Base-by-base conservation (phyloP, 1,140 invertebrate species). In the Bradynema listronoti region DNA sequence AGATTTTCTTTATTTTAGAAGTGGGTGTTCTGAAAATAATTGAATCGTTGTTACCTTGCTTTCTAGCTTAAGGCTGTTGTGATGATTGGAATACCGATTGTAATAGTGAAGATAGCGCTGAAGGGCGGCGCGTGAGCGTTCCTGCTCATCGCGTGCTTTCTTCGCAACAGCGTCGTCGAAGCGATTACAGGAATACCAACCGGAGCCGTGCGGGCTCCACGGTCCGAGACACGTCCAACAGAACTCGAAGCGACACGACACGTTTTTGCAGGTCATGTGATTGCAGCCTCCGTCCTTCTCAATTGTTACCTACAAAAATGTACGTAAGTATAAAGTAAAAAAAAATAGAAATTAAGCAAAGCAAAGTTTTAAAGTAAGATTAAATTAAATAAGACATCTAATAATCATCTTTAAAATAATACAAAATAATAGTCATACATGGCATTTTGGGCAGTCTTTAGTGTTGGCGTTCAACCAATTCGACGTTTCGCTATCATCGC, bases 391-490 rank as follows among this genome's bases (percentile, higher is more conserved):
- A 9, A 61, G 11, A 14, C 30, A 6, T 1, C n/a, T 47, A 14
- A 25, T 63, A 19, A 29, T 22, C 0, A 32, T 11, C 24, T 4
- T 19, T 7, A 1, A 32, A 29, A 14, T 22, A 41, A 0, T 33
- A 25, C 29, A 43, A 47, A 2, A 19, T 25, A 32, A 16, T 3
- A 39, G 24, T 47, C 52, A 39, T 19, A 73, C 71, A 32, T 69
- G 41, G 34, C 72, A 74, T 19, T 75, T 61, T 1, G 73, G 72
- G 30, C 72, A 74, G 19, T 72, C 68, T 80, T 98, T 97, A 30
- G 94, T 98, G 81, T 99, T 97, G 4, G 92, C 94, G 50, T 90
- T 91, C 74, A 98, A 95, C 94, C 94, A 99, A 79, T 97, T 97
- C 22, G 90, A 93, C 30, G 94, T 98, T 83, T 97, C 94, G 9